These are phyloP conservation scores for Ochotona curzoniae DNA, from an alignment of 2,113 vertebrate species.

Conservation along the genomic window DNA sequence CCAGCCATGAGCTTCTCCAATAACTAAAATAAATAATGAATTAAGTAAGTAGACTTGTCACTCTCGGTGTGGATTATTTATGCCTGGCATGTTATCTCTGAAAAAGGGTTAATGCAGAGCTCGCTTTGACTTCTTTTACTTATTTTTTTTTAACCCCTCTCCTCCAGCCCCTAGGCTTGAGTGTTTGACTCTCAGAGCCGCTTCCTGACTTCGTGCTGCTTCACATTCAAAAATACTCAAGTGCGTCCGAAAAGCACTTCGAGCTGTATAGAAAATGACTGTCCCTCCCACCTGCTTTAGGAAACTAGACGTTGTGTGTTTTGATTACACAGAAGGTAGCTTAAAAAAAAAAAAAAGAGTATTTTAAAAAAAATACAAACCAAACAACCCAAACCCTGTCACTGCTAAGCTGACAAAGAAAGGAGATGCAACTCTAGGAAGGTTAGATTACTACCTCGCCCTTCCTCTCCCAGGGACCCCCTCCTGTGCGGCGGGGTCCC, in stretches of 20 bases:
- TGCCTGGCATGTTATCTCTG: neutral
- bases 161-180: neutral
- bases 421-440: neutral
- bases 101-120: neutral
- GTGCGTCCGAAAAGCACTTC: neutral
- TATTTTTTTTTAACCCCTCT: neutral
- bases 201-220: neutral
- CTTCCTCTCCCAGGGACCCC: neutral
- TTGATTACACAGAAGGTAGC: neutral
- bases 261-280: neutral
- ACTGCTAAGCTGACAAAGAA: neutral
- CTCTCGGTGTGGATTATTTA: constrained; percentile 28
- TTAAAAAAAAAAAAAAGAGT: constrained; percentile 43
- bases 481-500: neutral
- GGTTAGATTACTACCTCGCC: neutral
- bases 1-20: constrained; percentile 33
- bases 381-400: neutral
- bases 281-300: neutral
- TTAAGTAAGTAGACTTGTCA: constrained; percentile 54
- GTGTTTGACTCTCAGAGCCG: neutral
- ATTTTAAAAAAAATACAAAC: neutral
- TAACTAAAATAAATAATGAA: constrained; percentile 70
- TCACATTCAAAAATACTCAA: neutral
- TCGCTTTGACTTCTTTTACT: neutral
- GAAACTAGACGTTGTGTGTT: neutral